Evolutionary conservation across 2,888 invertebrate genomes (phyloP).

Genomic region (Drosophila meridionalis): DNA sequence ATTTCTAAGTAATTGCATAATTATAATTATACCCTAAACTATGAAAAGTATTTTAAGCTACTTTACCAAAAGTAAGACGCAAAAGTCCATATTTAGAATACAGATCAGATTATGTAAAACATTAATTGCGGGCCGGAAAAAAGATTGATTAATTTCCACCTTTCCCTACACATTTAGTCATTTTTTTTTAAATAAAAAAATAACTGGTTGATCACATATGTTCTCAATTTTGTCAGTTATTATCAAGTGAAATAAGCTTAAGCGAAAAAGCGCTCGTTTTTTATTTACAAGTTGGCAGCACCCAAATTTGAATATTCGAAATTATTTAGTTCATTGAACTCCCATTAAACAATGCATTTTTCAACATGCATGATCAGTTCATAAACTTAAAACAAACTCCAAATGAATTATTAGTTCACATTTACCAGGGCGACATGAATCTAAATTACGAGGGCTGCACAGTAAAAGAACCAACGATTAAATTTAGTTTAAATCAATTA

Average conservation of each 20-base stretch:
- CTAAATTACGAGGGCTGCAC: constrained; percentile 6
- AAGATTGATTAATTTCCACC: not conserved
- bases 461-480: not conserved
- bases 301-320: not conserved
- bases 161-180: not conserved
- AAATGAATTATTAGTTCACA: not conserved
- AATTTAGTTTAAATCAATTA: not conserved
- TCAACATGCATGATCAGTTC: not conserved
- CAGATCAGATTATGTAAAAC: constrained; percentile 10
- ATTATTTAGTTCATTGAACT: constrained; percentile 3
- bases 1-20: not conserved
- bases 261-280: not conserved
- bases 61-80: constrained; percentile 30
- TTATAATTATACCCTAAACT: constrained; percentile 1
- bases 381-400: not conserved
- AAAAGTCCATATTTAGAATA: not conserved
- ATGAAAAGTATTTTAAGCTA: constrained; percentile 52
- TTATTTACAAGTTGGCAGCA: not conserved
- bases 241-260: not conserved
- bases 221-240: not conserved
- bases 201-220: not conserved
- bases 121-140: constrained; percentile 2
- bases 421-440: not conserved
- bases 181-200: not conserved
- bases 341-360: not conserved